phyloP scores from a whole-genome alignment of 2,888 invertebrate species.

The Drosophila stalkeri region DNA sequence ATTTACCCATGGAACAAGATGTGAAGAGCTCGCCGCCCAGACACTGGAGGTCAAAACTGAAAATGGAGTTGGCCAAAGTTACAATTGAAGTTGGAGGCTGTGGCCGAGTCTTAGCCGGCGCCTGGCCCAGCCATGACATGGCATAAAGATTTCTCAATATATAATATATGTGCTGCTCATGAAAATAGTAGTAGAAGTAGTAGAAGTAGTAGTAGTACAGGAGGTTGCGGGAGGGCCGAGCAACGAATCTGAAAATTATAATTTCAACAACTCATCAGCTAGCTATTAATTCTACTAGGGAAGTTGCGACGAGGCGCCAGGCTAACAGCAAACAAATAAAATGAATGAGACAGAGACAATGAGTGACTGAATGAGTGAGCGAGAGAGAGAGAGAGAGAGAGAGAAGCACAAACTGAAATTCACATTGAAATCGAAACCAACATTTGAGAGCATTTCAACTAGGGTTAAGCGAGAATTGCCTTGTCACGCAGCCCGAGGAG shows the following conservation, averaged over 20 bases:
- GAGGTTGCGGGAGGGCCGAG: constrained; percentile 1
- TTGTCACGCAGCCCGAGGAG: constrained; percentile 54
- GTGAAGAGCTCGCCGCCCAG: constrained; percentile 35
- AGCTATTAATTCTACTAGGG: constrained; percentile 73
- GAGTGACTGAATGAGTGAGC: neutral
- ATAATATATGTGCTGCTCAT: neutral
- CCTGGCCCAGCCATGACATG: constrained; percentile 55
- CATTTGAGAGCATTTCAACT: constrained; percentile 32
- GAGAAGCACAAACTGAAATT: constrained; percentile 19
- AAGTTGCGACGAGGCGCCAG: constrained; percentile 62
- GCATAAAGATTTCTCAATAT: constrained; percentile 25
- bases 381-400: neutral
- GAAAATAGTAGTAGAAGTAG: neutral
- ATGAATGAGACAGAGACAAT: neutral
- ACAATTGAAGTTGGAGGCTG: constrained; percentile 20
- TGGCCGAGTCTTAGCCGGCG: constrained; percentile 48
- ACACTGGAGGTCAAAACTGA: constrained; percentile 18
- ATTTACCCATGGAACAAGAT: constrained; percentile 61
- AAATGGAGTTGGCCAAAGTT: constrained; percentile 7
- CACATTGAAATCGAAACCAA: constrained; percentile 53
- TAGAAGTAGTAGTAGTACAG: too few species aligned
- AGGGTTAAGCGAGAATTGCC: constrained; percentile 37
- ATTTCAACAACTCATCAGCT: constrained; percentile 82
- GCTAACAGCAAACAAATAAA: constrained; percentile 18
- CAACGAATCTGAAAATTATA: constrained; percentile 52